Percentiles rank a stretch among this genome's conserved stretches.
These are phyloP conservation scores for Cryptocephalus primarius DNA, from an alignment of 2,888 invertebrate species.

Conservation along the genomic window DNA sequence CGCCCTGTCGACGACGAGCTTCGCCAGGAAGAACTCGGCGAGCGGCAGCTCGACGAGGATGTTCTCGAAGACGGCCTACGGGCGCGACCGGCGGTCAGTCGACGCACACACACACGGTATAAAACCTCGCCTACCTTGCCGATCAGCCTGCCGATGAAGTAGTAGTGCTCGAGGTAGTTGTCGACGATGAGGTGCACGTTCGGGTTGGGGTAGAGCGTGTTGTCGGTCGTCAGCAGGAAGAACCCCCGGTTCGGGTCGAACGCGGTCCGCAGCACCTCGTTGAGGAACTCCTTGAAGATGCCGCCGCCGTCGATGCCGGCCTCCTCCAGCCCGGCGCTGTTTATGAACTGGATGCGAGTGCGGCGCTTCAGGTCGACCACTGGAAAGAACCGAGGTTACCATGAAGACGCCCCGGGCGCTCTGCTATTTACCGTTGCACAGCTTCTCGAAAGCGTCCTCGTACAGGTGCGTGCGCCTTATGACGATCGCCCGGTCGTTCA, in stretches of 20 bases:
- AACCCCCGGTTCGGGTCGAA: constrained; percentile 96
- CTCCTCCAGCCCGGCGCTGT: constrained; percentile 84
- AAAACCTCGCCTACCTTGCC: constrained; percentile 24
- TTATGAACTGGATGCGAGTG: constrained; percentile 82
- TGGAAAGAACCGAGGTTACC: constrained; percentile 32
- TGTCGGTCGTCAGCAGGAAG: constrained; percentile 79
- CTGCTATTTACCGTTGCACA: constrained; percentile 42
- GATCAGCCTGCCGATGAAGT: constrained; percentile 71
- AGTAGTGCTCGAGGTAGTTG: constrained; percentile 83
- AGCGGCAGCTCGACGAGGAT: constrained; percentile 88
- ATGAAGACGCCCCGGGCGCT: too few species aligned
- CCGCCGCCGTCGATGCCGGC: constrained; percentile 98
- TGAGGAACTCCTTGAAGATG: constrained; percentile 88
- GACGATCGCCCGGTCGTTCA: constrained; percentile 42
- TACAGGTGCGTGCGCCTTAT: constrained; percentile 89
- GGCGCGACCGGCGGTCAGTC: too few species aligned
- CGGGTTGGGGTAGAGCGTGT: constrained; percentile 93
- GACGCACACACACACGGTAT: background rate
- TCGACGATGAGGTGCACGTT: constrained; percentile 77
- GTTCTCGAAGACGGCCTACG: constrained; percentile 86
- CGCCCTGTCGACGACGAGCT: constrained; percentile 66
- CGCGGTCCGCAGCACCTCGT: constrained; percentile 84
- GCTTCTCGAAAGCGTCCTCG: constrained; percentile 93
- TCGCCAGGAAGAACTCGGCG: constrained; percentile 91
- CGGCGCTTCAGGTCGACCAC: constrained; percentile 79